phyloP scores from a whole-genome alignment of 2,888 invertebrate genomes.

The Eugnorisma glareosa region DNA sequence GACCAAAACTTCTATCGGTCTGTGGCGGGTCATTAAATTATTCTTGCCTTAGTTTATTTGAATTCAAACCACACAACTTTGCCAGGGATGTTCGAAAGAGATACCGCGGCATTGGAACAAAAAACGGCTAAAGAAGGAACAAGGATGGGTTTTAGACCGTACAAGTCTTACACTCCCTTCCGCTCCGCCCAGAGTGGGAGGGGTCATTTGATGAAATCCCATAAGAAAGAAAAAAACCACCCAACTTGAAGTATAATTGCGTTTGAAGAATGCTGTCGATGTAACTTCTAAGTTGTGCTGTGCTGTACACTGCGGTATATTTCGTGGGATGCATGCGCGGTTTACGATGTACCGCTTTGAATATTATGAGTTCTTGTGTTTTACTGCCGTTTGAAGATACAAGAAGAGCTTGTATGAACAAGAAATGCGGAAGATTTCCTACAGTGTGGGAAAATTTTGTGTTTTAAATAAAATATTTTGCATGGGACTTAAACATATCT shows the following conservation, averaged over 20 bases:
- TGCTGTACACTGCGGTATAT: conserved; percentile 22
- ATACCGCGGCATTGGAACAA: too few species aligned
- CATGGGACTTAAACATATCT: too few species aligned
- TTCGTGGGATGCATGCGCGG: conserved; percentile 32
- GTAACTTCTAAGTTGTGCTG: conserved; percentile 4
- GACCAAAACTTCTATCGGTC: too few species aligned
- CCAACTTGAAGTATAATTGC: not conserved
- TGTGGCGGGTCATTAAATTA: not conserved
- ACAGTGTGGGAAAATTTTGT: not conserved
- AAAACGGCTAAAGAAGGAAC: too few species aligned
- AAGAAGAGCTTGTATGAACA: conserved; percentile 5
- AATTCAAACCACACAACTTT: not conserved
- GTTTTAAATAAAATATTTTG: too few species aligned
- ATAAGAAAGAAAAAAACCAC: too few species aligned
- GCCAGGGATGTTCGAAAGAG: too few species aligned
- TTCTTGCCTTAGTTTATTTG: not conserved
- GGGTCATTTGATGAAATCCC: too few species aligned
- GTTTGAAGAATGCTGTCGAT: not conserved
- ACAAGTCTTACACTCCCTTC: too few species aligned
- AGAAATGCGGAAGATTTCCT: not conserved
- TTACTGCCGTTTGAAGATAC: conserved; percentile 28
- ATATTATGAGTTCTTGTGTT: conserved; percentile 44
- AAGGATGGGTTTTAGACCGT: too few species aligned
- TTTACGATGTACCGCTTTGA: conserved; percentile 49
- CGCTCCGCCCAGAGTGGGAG: too few species aligned